phyloP scores from a whole-genome alignment of 1,140 invertebrate species.

The Polypedilum vanderplanki region DNA sequence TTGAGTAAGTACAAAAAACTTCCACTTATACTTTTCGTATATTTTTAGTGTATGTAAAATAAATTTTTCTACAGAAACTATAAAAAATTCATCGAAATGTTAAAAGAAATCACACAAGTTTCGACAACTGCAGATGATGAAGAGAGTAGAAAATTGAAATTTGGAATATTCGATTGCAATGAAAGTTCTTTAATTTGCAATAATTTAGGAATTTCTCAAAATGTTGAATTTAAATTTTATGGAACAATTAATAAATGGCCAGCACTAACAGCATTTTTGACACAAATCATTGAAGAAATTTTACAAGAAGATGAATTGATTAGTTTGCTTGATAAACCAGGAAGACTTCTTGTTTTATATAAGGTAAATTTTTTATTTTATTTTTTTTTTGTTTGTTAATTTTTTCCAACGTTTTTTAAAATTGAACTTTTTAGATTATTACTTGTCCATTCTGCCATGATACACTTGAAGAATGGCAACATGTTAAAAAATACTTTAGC shows the following conservation, averaged over 20 bases:
- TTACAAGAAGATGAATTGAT: neutral
- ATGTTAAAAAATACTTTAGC: neutral
- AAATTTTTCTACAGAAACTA: neutral
- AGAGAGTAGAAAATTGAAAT: neutral
- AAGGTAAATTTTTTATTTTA: neutral
- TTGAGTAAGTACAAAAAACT: no score
- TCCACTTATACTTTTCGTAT: no score
- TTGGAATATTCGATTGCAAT: neutral
- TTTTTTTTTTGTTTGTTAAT: no score
- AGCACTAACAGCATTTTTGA: neutral
- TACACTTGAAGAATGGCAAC: neutral
- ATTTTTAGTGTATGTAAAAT: no score
- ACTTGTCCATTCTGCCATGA: neutral
- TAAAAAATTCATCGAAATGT: neutral
- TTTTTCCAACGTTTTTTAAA: neutral
- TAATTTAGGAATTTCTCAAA: neutral
- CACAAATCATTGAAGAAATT: neutral
- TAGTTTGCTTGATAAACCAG: neutral
- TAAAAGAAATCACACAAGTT: neutral
- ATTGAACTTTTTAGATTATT: neutral
- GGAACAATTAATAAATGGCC: neutral
- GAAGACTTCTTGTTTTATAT: neutral
- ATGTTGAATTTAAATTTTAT: neutral
- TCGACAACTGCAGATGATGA: neutral
- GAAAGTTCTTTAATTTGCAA: neutral